Percentiles rank a stretch among this genome's conserved stretches.
Evolutionary conservation across 2,797 vertebrate genomes (phyloP).

Genomic region (Adrianichthys oophorus): DNA sequence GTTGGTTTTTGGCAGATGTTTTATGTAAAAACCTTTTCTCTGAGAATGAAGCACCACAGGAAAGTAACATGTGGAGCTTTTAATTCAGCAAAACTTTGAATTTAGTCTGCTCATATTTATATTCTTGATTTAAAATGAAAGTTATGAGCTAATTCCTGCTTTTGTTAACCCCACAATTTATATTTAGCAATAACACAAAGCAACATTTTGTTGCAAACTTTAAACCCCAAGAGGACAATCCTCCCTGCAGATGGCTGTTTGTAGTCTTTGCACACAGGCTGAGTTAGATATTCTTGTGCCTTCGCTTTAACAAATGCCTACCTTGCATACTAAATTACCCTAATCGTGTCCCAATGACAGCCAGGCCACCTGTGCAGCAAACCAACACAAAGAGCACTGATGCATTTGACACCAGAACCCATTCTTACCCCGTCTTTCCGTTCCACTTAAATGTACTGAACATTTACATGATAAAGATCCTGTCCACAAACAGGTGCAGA

Average conservation of each 20-base stretch:
- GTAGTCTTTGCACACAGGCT: conserved; percentile 44
- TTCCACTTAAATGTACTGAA: conserved; percentile 17
- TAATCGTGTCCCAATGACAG: conserved; percentile 25
- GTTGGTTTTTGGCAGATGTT: too few relatives aligned
- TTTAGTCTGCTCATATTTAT: too few relatives aligned
- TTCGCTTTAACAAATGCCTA: conserved; percentile 56
- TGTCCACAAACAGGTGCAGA: conserved; percentile 38
- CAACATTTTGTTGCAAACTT: conserved; percentile 39
- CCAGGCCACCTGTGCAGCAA: conserved; percentile 37
- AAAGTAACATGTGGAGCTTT: too few relatives aligned
- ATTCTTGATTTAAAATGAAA: too few relatives aligned
- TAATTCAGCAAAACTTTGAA: too few relatives aligned
- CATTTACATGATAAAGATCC: conserved; percentile 42
- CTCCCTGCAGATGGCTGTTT: conserved; percentile 39
- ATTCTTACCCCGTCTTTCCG: conserved; percentile 20
- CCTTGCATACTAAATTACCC: conserved; percentile 26
- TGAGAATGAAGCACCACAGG: too few relatives aligned
- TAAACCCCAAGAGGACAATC: conserved; percentile 15
- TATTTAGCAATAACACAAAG: conserved; percentile 43
- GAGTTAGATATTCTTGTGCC: conserved; percentile 60
- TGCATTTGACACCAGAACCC: conserved; percentile 2
- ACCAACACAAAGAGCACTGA: conserved; percentile 36
- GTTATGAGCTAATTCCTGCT: too few relatives aligned
- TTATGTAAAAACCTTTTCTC: too few relatives aligned
- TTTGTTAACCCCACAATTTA: neutral